Evolutionary conservation across 2,888 invertebrate genomes (phyloP).

Genomic region (Ophion ventricosus): DNA sequence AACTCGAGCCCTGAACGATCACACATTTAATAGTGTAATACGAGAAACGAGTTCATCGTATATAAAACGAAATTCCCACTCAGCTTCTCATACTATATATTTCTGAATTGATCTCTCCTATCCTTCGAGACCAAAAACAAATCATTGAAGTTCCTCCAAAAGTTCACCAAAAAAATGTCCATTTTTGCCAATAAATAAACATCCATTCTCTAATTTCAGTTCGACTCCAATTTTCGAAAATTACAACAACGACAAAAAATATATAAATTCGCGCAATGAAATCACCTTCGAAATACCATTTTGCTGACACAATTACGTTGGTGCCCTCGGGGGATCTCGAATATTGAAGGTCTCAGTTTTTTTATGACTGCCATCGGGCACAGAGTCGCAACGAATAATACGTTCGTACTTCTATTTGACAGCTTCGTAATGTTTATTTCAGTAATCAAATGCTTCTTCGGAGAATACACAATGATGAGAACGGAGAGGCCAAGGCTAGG

Average conservation of each 20-base stretch:
- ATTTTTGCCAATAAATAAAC: background rate
- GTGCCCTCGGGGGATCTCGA: background rate
- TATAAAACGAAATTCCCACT: background rate
- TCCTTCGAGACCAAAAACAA: background rate
- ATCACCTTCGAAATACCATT: conserved; percentile 4
- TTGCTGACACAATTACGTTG: background rate
- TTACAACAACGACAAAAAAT: background rate
- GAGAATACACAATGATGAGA: background rate
- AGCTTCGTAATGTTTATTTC: conserved; percentile 17
- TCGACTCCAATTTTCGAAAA: background rate
- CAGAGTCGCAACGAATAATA: conserved; percentile 11
- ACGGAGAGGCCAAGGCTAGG: background rate
- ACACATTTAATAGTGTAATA: background rate
- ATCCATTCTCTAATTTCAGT: background rate
- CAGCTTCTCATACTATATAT: background rate
- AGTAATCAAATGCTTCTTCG: conserved; percentile 1
- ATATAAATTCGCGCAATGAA: background rate
- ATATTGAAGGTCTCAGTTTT: conserved; percentile 18
- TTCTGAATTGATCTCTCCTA: background rate
- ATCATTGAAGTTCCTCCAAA: background rate
- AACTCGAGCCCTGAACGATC: conserved; percentile 29
- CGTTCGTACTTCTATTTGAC: conserved; percentile 37
- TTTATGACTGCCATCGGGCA: conserved; percentile 45
- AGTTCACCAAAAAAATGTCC: background rate
- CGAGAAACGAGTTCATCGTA: background rate